Evolutionary conservation across 2,888 invertebrate species (phyloP), one percentile per base, ranked within the genome.

Genomic region (Drosophila demipolita): DNA sequence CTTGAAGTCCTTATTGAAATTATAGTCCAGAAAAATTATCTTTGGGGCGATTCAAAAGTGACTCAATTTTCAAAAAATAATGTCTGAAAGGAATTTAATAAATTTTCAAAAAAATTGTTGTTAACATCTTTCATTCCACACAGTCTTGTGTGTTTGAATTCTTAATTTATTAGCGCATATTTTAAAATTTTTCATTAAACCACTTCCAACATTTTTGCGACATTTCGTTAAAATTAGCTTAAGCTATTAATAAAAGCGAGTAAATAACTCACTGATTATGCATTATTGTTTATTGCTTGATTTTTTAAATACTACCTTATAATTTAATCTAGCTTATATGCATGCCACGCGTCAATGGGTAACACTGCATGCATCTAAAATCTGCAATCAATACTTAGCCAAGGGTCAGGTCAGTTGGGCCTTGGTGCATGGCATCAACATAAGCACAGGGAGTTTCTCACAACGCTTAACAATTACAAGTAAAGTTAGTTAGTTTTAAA

Each of bases 341-440:
- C 76, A 81, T 78, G 78, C 73, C 59, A 68, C 61, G 36, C 70
- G 66, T 48, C 38, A 66, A 62, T 65, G 65, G 73, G 63, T 82
- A 82, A 81, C 83, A 86, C 86, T 86, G 83, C 70, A 78, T 71
- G 59, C 65, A 57, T 45, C 59, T 59, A 50, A 61, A 50, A 69
- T 55, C 49, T 50, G 48, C 48, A 55, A 60, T 61, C 73, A 66
- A 69, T 54, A 78, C 50, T 62, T 26, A 49, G 36, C 50, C 53
- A 55, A 38, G 33, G 61, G 38, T 70, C 52, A 26, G 61, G 38
- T 70, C 52, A 26, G 23, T 49, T 64, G 20, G 32, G 48, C 35
- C 38, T 66, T 70, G 60, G 42, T 53, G 50, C 60, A 66, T 63
- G 62, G 35, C 74, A 23, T 66, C 55, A 59, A 54, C 54, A 76